Evolutionary conservation across 2,113 vertebrate species (phyloP).

Genomic region (Chionis minor): DNA sequence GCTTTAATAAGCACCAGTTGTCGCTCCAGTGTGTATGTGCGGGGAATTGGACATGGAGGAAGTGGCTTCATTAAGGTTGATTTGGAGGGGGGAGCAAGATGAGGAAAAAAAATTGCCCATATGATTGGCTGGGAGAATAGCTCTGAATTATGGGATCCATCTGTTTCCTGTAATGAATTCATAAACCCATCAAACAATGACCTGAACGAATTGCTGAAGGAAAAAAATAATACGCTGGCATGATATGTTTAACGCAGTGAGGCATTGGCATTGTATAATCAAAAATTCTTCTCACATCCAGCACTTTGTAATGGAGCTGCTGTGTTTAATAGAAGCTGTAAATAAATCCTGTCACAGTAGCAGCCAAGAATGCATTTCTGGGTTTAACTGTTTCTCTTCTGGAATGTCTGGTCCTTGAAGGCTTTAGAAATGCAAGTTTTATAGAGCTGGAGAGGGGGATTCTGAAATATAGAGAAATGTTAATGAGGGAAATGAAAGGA

Average conservation of each 20-base stretch:
- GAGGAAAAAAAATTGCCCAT: constrained; percentile 16
- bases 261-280: constrained; percentile 79
- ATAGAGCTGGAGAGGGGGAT: neutral
- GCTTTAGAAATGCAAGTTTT: constrained; percentile 38
- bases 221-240: constrained; percentile 62
- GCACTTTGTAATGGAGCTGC: constrained; percentile 76
- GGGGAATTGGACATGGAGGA: constrained; percentile 37
- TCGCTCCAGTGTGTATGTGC: neutral
- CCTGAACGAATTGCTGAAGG: constrained; percentile 69
- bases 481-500: constrained; percentile 53
- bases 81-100: constrained; percentile 26
- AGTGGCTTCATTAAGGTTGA: constrained; percentile 62
- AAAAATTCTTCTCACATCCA: constrained; percentile 83
- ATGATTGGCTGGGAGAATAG: constrained; percentile 72
- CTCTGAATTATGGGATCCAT: constrained; percentile 73
- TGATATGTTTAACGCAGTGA: constrained; percentile 63
- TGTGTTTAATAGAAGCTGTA: constrained; percentile 74
- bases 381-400: constrained; percentile 67
- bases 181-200: constrained; percentile 77
- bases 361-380: constrained; percentile 68
- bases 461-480: constrained; percentile 3
- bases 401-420: constrained; percentile 30
- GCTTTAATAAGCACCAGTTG: neutral
- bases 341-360: constrained; percentile 73
- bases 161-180: constrained; percentile 79